Conservation (phyloP, 2,888 invertebrate genomes). For the Leptinotarsa tumamoca region DNA sequence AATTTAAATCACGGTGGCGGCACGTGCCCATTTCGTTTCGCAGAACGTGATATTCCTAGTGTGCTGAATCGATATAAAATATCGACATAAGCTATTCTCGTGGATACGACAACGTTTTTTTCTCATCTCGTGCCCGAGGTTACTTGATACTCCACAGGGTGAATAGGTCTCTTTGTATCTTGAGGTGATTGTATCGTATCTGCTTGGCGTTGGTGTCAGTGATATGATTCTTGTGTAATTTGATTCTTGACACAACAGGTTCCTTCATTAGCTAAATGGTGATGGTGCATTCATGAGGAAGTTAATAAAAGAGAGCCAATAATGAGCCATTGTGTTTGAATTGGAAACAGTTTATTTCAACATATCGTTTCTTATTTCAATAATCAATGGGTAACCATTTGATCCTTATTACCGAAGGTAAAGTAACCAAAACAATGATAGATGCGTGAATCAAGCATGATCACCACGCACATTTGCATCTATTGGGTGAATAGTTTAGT, state of each 20-base stretch:
- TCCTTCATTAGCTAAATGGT: not conserved
- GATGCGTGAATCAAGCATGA: too few relatives aligned
- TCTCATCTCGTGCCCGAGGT: slow-evolving; percentile 21
- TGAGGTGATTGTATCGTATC: not conserved
- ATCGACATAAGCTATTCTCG: slow-evolving; percentile 31
- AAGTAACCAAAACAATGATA: too few relatives aligned
- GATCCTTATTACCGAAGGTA: too few relatives aligned
- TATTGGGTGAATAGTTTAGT: too few relatives aligned
- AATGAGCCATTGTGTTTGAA: too few relatives aligned
- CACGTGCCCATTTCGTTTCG: slow-evolving; percentile 29
- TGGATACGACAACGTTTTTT: slow-evolving; percentile 12
- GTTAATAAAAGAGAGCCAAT: too few relatives aligned
- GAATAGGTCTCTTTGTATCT: slow-evolving; percentile 14
- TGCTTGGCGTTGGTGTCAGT: slow-evolving; percentile 3
- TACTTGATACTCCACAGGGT: slow-evolving; percentile 9
- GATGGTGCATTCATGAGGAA: not conserved
- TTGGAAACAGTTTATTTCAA: too few relatives aligned
- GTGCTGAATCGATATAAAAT: slow-evolving; percentile 28
- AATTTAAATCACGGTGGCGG: slow-evolving; percentile 17
- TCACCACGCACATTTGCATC: too few relatives aligned
- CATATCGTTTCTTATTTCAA: too few relatives aligned
- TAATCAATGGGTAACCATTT: too few relatives aligned
- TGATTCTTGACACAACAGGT: slow-evolving; percentile 12
- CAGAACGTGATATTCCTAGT: slow-evolving; percentile 30
- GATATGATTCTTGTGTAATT: slow-evolving; percentile 1